Evolutionary conservation across 2,113 vertebrate genomes (phyloP).

Genomic region (Eubucco bourcierii): DNA sequence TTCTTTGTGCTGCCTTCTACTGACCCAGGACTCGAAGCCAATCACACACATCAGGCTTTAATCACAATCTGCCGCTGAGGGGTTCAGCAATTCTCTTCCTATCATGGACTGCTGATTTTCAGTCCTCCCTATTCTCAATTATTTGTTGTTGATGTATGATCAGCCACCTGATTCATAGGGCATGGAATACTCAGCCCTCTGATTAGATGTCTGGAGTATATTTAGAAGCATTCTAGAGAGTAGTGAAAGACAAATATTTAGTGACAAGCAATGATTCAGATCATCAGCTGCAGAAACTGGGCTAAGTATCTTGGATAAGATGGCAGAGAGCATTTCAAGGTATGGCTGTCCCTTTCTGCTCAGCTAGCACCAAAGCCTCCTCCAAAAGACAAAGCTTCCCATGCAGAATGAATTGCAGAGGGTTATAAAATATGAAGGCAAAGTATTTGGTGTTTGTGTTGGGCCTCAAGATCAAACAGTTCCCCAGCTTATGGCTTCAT

Average conservation of each 20-base stretch:
- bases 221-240: not conserved
- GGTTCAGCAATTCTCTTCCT: not conserved
- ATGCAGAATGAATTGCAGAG: no score
- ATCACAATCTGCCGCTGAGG: not conserved
- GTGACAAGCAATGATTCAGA: not conserved
- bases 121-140: slow-evolving; percentile 17
- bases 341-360: not conserved
- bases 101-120: not conserved
- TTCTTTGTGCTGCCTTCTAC: not conserved
- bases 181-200: not conserved
- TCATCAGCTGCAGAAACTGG: not conserved
- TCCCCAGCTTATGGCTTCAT: no score
- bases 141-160: slow-evolving; percentile 2
- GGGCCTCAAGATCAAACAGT: no score
- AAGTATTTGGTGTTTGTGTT: no score
- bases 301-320: not conserved
- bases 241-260: slow-evolving; percentile 1
- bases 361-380: not conserved
- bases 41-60: not conserved
- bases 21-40: not conserved
- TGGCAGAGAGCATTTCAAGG: not conserved
- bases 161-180: not conserved
- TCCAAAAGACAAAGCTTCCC: no score
- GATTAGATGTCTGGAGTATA: not conserved
- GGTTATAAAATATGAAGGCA: no score